Evolutionary conservation across 1,140 invertebrate species (phyloP).

Genomic region (Dysdera silvatica): DNA sequence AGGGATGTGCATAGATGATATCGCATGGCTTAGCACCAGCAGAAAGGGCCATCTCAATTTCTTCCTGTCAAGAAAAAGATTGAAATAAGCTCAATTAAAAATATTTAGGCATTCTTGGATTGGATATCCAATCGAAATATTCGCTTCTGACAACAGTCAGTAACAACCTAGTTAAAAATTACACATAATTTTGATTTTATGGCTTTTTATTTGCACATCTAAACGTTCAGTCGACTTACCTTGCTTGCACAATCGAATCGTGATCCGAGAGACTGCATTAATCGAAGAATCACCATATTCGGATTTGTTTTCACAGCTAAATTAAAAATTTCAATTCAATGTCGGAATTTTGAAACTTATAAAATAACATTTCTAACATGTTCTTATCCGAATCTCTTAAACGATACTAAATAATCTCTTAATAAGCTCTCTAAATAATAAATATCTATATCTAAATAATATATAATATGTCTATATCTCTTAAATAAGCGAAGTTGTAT

Average conservation of each 20-base stretch:
- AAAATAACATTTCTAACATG: neutral
- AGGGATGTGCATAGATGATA: slow-evolving; percentile 97
- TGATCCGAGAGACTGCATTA: slow-evolving; percentile 73
- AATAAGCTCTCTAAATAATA: too few species aligned
- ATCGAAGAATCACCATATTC: slow-evolving; percentile 66
- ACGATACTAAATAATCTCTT: too few species aligned
- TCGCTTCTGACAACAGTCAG: neutral
- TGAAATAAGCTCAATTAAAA: neutral
- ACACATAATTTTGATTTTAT: neutral
- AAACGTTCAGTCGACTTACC: slow-evolving; percentile 44
- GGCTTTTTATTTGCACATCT: neutral
- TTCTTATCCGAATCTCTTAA: too few species aligned
- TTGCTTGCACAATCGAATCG: slow-evolving; percentile 97
- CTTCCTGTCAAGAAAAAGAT: slow-evolving; percentile 39
- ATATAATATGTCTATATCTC: too few species aligned
- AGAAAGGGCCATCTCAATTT: slow-evolving; percentile 78
- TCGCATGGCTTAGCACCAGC: slow-evolving; percentile 67
- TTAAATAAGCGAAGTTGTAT: too few species aligned
- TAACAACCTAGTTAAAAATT: neutral
- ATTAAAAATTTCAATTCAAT: slow-evolving; percentile 34
- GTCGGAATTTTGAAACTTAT: too few species aligned
- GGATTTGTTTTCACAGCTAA: slow-evolving; percentile 93
- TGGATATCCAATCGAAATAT: neutral
- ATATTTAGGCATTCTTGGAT: neutral
- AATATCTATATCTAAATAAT: too few species aligned